Evolutionary conservation across 2,797 vertebrate species (phyloP).

Genomic region (Sebastes alutus): DNA sequence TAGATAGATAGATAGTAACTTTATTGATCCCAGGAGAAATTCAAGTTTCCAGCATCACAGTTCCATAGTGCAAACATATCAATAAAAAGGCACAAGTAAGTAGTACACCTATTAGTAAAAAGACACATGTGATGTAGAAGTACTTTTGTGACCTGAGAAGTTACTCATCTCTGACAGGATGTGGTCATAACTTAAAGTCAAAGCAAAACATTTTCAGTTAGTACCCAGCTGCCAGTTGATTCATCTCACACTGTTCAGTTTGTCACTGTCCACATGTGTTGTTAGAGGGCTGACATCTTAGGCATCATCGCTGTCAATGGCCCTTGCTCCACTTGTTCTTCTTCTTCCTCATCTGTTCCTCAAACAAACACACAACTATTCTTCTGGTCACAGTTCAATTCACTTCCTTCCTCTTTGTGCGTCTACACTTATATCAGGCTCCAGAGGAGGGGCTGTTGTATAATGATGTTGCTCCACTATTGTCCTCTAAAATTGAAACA

Average conservation of each 20-base stretch:
- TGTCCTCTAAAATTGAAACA: constrained; percentile 39
- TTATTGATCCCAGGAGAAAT: too few relatives aligned
- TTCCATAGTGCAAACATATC: too few relatives aligned
- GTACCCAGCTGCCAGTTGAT: background rate
- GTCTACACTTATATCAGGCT: constrained; percentile 36
- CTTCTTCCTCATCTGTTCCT: constrained; percentile 16
- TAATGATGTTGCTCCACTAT: constrained; percentile 21
- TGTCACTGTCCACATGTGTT: background rate
- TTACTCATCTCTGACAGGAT: background rate
- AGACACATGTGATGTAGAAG: too few relatives aligned
- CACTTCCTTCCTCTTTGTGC: constrained; percentile 28
- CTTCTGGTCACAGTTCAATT: constrained; percentile 9
- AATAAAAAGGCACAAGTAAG: too few relatives aligned
- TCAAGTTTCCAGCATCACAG: too few relatives aligned
- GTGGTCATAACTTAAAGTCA: constrained; percentile 1
- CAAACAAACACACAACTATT: background rate
- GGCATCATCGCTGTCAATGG: background rate
- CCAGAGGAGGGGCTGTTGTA: constrained; percentile 41
- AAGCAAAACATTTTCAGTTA: background rate
- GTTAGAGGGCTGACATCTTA: background rate
- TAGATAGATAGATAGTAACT: too few relatives aligned
- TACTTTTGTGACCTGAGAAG: background rate
- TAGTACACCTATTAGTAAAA: too few relatives aligned
- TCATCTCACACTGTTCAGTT: background rate
- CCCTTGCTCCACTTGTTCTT: constrained; percentile 3